Evolutionary conservation across 2,797 vertebrate species (phyloP).

Genomic region (Lindbergichthys nudifrons): DNA sequence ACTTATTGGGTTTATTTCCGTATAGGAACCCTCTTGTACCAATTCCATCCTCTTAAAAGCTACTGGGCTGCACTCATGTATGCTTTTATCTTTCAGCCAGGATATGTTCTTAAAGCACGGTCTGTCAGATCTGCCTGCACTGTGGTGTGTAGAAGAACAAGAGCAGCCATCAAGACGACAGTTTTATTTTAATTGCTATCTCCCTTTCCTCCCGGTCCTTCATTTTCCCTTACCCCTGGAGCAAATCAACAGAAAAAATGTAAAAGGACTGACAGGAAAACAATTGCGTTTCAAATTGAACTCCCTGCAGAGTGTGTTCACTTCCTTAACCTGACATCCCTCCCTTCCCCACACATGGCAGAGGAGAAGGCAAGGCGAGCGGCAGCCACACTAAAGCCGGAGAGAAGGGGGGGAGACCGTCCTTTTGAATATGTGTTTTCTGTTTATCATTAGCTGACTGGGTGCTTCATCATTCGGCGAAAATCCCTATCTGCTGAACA

Average conservation of each 20-base stretch:
- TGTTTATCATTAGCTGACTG: slow-evolving; percentile 88
- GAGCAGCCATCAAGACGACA: slow-evolving; percentile 85
- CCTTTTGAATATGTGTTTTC: slow-evolving; percentile 90
- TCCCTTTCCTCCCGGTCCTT: slow-evolving; percentile 84
- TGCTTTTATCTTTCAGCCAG: slow-evolving; percentile 84
- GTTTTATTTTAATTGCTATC: slow-evolving; percentile 89
- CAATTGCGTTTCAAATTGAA: slow-evolving; percentile 90
- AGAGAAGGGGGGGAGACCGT: slow-evolving; percentile 76
- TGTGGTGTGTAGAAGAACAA: slow-evolving; percentile 79
- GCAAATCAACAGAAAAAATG: slow-evolving; percentile 86
- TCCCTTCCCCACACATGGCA: slow-evolving; percentile 82
- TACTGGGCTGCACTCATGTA: slow-evolving; percentile 79
- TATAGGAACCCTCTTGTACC: slow-evolving; percentile 75
- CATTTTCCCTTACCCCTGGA: slow-evolving; percentile 90
- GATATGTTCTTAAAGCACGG: slow-evolving; percentile 83
- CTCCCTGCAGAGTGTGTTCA: slow-evolving; percentile 88
- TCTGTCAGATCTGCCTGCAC: slow-evolving; percentile 82
- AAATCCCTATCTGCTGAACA: slow-evolving; percentile 90
- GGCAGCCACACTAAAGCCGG: slow-evolving; percentile 75
- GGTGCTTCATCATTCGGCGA: slow-evolving; percentile 88
- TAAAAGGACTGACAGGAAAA: slow-evolving; percentile 88
- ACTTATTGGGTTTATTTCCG: slow-evolving; percentile 57
- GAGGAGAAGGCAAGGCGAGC: slow-evolving; percentile 74
- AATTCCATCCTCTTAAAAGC: slow-evolving; percentile 82
- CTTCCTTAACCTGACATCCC: slow-evolving; percentile 89